phyloP scores from a whole-genome alignment of 1,140 invertebrate genomes.

The Platyura marginata region DNA sequence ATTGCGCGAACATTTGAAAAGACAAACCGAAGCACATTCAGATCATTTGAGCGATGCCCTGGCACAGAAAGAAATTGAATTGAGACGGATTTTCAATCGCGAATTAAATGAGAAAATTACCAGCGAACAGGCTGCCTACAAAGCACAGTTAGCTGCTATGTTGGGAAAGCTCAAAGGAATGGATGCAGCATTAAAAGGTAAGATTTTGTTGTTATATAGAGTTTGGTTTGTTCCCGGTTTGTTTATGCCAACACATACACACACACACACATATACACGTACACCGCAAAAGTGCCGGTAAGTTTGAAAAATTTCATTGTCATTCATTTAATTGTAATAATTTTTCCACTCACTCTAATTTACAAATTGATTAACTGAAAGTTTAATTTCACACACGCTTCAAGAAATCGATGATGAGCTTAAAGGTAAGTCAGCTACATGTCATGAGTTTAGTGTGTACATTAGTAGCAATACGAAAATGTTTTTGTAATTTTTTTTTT shows the following conservation, averaged over 20 bases:
- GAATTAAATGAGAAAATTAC: slow-evolving; percentile 51
- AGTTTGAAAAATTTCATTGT: no score
- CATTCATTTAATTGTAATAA: no score
- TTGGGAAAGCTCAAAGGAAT: slow-evolving; percentile 73
- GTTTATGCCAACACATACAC: no score
- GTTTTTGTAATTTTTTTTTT: no score
- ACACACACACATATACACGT: no score
- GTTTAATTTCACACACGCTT: slow-evolving; percentile 9
- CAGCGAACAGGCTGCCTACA: slow-evolving; percentile 46
- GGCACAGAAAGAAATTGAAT: slow-evolving; percentile 46
- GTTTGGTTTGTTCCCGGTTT: no score
- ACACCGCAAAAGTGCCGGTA: no score
- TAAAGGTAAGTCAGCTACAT: slow-evolving; percentile 13
- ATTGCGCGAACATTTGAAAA: slow-evolving; percentile 52
- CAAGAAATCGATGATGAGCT: slow-evolving; percentile 22
- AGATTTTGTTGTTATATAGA: no score
- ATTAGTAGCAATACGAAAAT: no score
- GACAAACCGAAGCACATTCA: slow-evolving; percentile 62
- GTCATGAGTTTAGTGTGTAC: no score
- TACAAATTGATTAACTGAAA: background rate
- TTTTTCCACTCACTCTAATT: no score
- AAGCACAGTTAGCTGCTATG: slow-evolving; percentile 59
- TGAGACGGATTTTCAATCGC: slow-evolving; percentile 39
- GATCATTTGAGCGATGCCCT: slow-evolving; percentile 66
- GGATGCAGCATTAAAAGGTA: slow-evolving; percentile 69